Percentiles rank a stretch among this genome's conserved stretches.
Conservation (phyloP, 2,888 invertebrate species). For the Lasioglossum marginatum region DNA sequence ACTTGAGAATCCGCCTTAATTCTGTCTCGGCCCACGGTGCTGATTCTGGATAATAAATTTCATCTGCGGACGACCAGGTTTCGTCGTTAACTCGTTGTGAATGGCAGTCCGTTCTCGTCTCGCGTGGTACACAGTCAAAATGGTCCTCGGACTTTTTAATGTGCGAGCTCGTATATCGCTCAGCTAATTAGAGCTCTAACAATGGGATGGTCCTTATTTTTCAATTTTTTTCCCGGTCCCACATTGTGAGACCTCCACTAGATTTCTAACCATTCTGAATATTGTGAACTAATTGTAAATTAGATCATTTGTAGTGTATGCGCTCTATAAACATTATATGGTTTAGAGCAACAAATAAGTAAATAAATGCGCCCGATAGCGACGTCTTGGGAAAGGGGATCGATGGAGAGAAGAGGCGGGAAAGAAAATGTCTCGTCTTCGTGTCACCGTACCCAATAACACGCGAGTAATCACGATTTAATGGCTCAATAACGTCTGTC, state of each 20-base stretch:
- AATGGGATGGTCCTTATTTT: background rate
- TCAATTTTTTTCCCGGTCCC: too few relatives aligned
- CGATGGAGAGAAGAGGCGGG: conserved; percentile 21
- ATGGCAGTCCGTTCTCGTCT: background rate
- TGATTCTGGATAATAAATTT: conserved; percentile 54
- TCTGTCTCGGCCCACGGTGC: conserved; percentile 26
- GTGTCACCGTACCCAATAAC: conserved; percentile 80
- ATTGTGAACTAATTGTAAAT: too few relatives aligned
- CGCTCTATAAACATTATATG: too few relatives aligned
- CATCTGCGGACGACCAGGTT: conserved; percentile 22
- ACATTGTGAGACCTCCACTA: too few relatives aligned
- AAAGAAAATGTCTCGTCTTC: conserved; percentile 70
- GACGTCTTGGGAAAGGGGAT: background rate
- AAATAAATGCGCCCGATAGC: too few relatives aligned
- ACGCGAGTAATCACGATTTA: conserved; percentile 81
- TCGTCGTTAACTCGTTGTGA: conserved; percentile 38
- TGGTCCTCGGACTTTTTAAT: background rate
- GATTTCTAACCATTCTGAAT: too few relatives aligned
- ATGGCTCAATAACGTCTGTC: conserved; percentile 82
- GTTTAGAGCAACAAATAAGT: too few relatives aligned
- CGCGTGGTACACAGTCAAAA: background rate
- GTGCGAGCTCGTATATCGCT: background rate
- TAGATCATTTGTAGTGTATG: too few relatives aligned
- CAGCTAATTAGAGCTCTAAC: background rate
- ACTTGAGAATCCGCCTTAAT: conserved; percentile 43